Conservation (phyloP, 2,888 invertebrate genomes). For the Cerastis leucographa region DNA sequence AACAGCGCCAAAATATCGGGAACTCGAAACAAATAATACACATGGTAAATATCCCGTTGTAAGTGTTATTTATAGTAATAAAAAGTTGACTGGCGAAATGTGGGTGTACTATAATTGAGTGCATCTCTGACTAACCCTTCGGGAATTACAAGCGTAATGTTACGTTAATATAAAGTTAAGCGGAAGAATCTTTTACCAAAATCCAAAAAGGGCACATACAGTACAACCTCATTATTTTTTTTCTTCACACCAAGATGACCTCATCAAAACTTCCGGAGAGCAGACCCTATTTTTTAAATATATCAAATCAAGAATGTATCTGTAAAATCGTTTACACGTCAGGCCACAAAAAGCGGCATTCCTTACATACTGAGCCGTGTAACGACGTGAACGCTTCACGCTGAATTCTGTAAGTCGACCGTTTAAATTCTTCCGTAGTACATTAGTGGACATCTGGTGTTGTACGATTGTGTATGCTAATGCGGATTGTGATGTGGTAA, state of each 20-base stretch:
- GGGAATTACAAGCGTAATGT: too few relatives aligned
- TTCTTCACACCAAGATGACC: slow-evolving; percentile 48
- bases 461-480: slow-evolving; percentile 44
- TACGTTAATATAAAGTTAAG: too few relatives aligned
- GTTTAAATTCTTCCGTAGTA: slow-evolving; percentile 82
- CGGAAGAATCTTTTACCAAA: background rate
- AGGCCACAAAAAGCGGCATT: slow-evolving; percentile 83
- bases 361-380: slow-evolving; percentile 81
- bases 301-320: slow-evolving; percentile 81
- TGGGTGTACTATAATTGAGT: too few relatives aligned
- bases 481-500: slow-evolving; percentile 36
- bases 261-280: slow-evolving; percentile 49
- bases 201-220: background rate
- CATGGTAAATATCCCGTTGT: too few relatives aligned
- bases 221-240: slow-evolving; percentile 44
- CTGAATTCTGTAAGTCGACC: slow-evolving; percentile 75
- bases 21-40: too few relatives aligned
- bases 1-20: too few relatives aligned
- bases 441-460: slow-evolving; percentile 65
- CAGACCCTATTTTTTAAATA: slow-evolving; percentile 70
- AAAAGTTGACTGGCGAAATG: background rate
- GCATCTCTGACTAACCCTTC: too few relatives aligned
- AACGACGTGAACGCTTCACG: slow-evolving; percentile 83
- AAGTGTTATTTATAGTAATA: too few relatives aligned
- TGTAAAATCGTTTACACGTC: slow-evolving; percentile 77